These are phyloP conservation scores for Lasiurus borealis DNA, from an alignment of 2,113 vertebrate genomes.

Conservation along the genomic window DNA sequence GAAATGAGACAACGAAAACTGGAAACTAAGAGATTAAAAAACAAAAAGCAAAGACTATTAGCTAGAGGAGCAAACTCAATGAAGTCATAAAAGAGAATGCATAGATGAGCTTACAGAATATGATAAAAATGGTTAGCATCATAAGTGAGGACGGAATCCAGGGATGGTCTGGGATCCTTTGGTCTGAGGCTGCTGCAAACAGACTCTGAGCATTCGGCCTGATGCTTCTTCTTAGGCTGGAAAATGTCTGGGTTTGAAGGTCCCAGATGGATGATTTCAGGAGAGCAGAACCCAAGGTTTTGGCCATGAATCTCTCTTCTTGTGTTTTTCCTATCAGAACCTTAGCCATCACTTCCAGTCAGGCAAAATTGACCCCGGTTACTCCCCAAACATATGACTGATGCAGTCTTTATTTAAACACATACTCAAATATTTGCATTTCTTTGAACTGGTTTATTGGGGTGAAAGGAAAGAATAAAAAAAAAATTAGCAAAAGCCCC, in stretches of 20 bases:
- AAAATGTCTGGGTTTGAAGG: not conserved
- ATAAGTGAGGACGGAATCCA: not conserved
- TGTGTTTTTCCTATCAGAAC: not conserved
- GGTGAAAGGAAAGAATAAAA: conserved; percentile 27
- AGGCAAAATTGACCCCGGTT: not conserved
- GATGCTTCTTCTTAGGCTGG: not conserved
- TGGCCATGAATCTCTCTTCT: not conserved
- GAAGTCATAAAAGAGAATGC: not conserved
- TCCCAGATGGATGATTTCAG: conserved; percentile 52
- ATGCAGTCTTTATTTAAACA: conserved; percentile 39
- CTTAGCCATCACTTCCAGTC: conserved; percentile 33
- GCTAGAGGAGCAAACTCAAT: not conserved
- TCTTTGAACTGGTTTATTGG: conserved; percentile 63
- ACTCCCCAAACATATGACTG: not conserved
- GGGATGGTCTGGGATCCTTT: not conserved
- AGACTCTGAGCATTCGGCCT: not conserved
- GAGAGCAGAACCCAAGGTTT: not conserved
- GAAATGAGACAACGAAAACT: conserved; percentile 3
- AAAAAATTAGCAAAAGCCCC: conserved; percentile 21
- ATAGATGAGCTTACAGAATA: not conserved
- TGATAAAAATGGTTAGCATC: conserved; percentile 13
- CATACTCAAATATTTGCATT: conserved; percentile 59
- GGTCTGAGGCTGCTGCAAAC: not conserved
- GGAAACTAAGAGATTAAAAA: conserved; percentile 60
- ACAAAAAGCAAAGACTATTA: conserved; percentile 51